These are phyloP conservation scores for Lophius americanus DNA, from an alignment of 2,797 vertebrate species.

Conservation along the genomic window DNA sequence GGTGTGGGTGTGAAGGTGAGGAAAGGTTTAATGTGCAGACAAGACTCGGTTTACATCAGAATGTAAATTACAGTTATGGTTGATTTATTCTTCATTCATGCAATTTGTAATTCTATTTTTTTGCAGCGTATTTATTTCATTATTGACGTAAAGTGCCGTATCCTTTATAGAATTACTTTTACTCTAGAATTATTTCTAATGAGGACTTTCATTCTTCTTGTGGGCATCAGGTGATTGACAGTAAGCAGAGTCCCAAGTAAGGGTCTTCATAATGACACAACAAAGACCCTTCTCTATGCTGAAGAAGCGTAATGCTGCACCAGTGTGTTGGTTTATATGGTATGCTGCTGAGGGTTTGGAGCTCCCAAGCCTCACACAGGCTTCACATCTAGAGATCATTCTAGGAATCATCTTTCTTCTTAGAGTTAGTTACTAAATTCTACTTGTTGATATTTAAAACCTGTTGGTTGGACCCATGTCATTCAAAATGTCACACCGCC, in stretches of 20 bases:
- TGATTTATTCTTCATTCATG: slow-evolving; percentile 5
- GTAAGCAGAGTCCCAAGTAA: slow-evolving; percentile 38
- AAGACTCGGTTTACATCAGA: slow-evolving; percentile 28
- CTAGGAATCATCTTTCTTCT: too few species aligned
- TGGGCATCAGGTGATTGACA: slow-evolving; percentile 61
- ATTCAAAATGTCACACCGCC: too few species aligned
- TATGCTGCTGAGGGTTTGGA: too few species aligned
- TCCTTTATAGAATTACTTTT: slow-evolving; percentile 11
- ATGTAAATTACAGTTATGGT: slow-evolving; percentile 9
- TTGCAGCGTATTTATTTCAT: not conserved
- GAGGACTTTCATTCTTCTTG: slow-evolving; percentile 35
- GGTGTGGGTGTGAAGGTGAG: slow-evolving; percentile 18
- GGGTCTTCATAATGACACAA: slow-evolving; percentile 12
- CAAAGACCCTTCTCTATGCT: not conserved
- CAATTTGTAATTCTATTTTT: not conserved
- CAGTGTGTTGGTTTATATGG: too few species aligned
- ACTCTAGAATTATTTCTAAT: slow-evolving; percentile 1
- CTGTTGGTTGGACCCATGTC: too few species aligned
- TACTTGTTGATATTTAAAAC: too few species aligned
- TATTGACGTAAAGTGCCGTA: slow-evolving; percentile 6
- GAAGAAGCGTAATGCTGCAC: too few species aligned
- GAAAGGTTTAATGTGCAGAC: slow-evolving; percentile 29
- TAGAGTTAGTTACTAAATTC: too few species aligned
- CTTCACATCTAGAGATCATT: too few species aligned
- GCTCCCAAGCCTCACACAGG: too few species aligned